Conservation (phyloP, 2,888 invertebrate genomes). For the Yponomeuta malinellus region DNA sequence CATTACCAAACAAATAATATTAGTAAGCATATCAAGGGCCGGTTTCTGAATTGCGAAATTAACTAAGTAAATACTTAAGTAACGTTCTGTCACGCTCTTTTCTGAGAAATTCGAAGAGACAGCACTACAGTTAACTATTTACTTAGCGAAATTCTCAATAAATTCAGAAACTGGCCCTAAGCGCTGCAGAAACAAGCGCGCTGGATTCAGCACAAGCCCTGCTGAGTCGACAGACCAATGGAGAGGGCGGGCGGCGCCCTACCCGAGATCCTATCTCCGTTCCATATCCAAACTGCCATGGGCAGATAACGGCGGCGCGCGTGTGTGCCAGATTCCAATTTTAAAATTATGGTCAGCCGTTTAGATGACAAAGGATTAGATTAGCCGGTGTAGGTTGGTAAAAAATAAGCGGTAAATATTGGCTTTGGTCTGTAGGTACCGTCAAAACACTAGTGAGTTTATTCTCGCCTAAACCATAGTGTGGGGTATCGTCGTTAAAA, state of each 20-base stretch:
- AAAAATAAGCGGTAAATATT: not conserved
- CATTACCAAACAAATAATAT: no score
- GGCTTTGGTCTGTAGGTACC: not conserved
- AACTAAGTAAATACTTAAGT: no score
- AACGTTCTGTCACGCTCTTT: no score
- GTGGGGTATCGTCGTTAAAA: no score
- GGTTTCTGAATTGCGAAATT: no score
- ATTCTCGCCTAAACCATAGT: no score
- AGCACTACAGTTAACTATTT: no score
- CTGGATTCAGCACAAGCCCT: not conserved
- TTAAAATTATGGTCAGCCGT: conserved; percentile 3
- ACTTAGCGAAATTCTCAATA: no score
- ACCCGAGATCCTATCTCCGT: conserved; percentile 51
- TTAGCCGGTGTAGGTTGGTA: not conserved
- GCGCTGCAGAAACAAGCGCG: not conserved
- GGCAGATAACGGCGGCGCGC: conserved; percentile 51
- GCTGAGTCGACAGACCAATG: conserved; percentile 8
- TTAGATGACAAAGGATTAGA: conserved; percentile 4
- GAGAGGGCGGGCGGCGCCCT: conserved; percentile 14
- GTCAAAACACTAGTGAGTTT: no score
- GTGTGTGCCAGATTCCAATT: conserved; percentile 41
- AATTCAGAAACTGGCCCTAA: no score
- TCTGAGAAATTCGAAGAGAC: no score
- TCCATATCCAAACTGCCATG: conserved; percentile 61
- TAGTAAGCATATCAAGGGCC: no score